Evolutionary conservation across 1,140 invertebrate genomes (phyloP).

Genomic region (Magallana angulata): DNA sequence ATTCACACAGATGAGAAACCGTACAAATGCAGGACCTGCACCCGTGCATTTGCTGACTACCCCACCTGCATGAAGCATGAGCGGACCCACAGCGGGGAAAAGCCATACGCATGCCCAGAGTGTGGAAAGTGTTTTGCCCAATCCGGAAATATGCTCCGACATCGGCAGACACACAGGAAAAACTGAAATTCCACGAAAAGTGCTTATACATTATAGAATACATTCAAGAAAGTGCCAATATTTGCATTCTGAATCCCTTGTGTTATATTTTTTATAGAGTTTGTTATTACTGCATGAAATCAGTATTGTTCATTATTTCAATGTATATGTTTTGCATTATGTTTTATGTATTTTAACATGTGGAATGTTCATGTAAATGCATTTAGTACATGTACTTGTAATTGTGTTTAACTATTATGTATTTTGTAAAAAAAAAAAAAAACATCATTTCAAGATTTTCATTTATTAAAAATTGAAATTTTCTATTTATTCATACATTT

Average conservation of each 20-base stretch:
- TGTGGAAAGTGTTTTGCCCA: constrained; percentile 95
- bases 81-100: constrained; percentile 89
- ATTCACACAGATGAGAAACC: constrained; percentile 73
- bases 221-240: neutral
- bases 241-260: neutral
- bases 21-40: constrained; percentile 39
- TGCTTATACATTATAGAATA: neutral
- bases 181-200: neutral
- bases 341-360: neutral
- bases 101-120: constrained; percentile 92
- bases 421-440: neutral
- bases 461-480: neutral
- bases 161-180: constrained; percentile 48
- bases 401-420: neutral
- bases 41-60: too few relatives aligned
- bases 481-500: neutral
- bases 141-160: constrained; percentile 87
- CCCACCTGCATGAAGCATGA: constrained; percentile 50
- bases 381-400: too few relatives aligned
- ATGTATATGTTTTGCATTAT: neutral
- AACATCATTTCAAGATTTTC: neutral
- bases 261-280: too few relatives aligned
- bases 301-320: neutral
- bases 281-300: too few relatives aligned
- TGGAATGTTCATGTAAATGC: neutral